These are phyloP conservation scores for Borostomias antarcticus DNA, from an alignment of 2,797 vertebrate species.

Conservation along the genomic window DNA sequence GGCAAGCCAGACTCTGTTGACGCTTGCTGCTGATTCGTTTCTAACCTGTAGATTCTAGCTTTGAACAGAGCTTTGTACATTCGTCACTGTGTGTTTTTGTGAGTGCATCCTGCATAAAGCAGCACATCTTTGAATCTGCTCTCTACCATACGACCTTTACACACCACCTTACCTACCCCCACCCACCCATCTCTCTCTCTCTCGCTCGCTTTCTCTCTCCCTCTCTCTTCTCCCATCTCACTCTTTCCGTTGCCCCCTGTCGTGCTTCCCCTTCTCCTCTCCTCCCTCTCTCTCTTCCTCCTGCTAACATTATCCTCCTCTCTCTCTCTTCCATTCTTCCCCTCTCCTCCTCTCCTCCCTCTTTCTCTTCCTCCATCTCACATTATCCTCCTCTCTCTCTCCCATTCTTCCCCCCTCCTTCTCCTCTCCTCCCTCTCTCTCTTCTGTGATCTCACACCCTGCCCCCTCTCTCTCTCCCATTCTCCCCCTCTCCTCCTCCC, in stretches of 20 bases:
- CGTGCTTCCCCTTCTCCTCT: constrained; percentile 5
- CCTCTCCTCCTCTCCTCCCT: background rate
- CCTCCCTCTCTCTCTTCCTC: background rate
- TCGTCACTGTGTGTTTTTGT: too few species aligned
- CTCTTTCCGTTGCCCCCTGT: background rate
- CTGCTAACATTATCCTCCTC: too few species aligned
- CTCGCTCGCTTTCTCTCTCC: background rate
- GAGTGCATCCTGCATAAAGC: too few species aligned
- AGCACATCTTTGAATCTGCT: background rate
- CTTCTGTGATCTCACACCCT: too few species aligned
- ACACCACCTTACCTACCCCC: background rate
- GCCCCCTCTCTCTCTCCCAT: background rate
- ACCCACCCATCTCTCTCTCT: background rate
- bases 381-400: background rate
- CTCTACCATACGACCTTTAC: background rate
- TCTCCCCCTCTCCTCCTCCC: background rate
- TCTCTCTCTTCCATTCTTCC: background rate
- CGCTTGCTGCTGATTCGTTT: too few species aligned
- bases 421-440: background rate
- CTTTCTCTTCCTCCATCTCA: background rate
- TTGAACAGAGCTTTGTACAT: too few species aligned
- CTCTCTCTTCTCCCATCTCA: background rate
- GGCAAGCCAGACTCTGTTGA: too few species aligned
- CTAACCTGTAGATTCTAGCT: too few species aligned
- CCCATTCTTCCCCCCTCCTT: background rate